A percentile compares a stretch with the other conserved stretches of the same genome.
Evolutionary conservation across 64 coral and sea anemone genomes (phyloP).

Genomic region (Catalaphyllia jardinei): DNA sequence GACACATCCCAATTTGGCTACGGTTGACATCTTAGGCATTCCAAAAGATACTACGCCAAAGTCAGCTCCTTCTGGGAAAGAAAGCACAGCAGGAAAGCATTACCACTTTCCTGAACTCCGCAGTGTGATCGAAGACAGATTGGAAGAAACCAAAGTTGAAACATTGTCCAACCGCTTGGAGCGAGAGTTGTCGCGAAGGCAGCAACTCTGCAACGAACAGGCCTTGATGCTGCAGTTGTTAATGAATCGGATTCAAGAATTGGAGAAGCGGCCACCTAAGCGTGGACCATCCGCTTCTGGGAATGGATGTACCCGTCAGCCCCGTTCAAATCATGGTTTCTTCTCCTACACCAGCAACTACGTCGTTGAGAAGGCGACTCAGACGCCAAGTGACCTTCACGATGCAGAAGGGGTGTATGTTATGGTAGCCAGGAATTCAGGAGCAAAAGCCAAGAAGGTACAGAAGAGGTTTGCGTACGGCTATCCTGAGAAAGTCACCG

Average conservation of each 20-base stretch:
- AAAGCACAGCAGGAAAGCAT: not conserved
- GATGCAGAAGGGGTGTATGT: constrained; percentile 63
- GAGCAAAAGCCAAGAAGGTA: constrained; percentile 49
- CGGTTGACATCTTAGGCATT: not conserved
- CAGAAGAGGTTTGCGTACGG: constrained; percentile 24
- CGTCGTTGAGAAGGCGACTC: constrained; percentile 68
- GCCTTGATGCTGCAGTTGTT: constrained; percentile 41
- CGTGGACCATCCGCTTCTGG: not conserved
- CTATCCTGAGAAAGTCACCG: constrained; percentile 46
- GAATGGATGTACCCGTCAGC: not conserved
- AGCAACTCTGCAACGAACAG: constrained; percentile 33
- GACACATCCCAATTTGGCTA: constrained; percentile 20
- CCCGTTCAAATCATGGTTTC: not conserved
- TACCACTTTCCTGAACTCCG: constrained; percentile 45
- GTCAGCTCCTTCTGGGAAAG: constrained; percentile 15
- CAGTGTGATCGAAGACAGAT: constrained; percentile 35
- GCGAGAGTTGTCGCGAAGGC: constrained; percentile 13
- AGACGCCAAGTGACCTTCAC: constrained; percentile 53
- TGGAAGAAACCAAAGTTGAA: constrained; percentile 42
- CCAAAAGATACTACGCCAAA: not conserved
- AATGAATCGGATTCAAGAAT: constrained; percentile 29
- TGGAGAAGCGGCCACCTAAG: constrained; percentile 9
- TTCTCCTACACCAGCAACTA: constrained; percentile 48
- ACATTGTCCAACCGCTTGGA: constrained; percentile 32
- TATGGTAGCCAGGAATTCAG: constrained; percentile 38